Base-by-base conservation (phyloP, 1,140 invertebrate genomes). In the Diplogasteroides magnus region DNA sequence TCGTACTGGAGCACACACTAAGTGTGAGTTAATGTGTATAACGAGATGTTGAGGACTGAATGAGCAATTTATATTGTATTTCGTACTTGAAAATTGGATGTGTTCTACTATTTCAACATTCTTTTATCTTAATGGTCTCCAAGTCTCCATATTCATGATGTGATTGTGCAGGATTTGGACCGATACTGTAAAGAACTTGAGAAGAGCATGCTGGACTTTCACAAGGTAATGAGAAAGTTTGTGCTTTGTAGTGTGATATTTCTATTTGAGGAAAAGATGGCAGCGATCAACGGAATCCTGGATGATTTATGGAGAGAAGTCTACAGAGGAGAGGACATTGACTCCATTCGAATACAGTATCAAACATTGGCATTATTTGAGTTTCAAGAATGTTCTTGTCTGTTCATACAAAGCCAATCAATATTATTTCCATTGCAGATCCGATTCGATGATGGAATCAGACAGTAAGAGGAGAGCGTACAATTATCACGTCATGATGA, bases 281-380 rank as follows among this genome's bases (percentile, higher is more conserved):
- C 88, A 32, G 89, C 90, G 75, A 93, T 99, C 13, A 99, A 99
- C 83, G 88, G 88, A 66, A 90, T 92, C 62, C 91, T 98, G 75
- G 87, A 88, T 68, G 89, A 93, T 76, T 86, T 96, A 74, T 98
- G 94, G 95, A 86, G 89, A 64, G 87, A 88, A 67, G 91, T 95
- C 59, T 97, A 98, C 83, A 88, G 87, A 76, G 94, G 86, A 25
- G 82, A 83, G 72, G 87, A 88, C 77, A 88, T 88, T 69, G 87
- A 88, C 58, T 85, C 84, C 3, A 88, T 88, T 73, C 85, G 86
- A 76, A 87, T 88, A 61, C 80, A 84, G 32, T 86, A 82, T 27
- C 84, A 84, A 31, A 84, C 85, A 13, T 27, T 28, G 31, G 62
- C 6, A 64, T n/a, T 6, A 23, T 11, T n/a, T 29, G 15, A 31